Conservation (phyloP, 1,140 invertebrate species). For the Cyclina sinensis region DNA sequence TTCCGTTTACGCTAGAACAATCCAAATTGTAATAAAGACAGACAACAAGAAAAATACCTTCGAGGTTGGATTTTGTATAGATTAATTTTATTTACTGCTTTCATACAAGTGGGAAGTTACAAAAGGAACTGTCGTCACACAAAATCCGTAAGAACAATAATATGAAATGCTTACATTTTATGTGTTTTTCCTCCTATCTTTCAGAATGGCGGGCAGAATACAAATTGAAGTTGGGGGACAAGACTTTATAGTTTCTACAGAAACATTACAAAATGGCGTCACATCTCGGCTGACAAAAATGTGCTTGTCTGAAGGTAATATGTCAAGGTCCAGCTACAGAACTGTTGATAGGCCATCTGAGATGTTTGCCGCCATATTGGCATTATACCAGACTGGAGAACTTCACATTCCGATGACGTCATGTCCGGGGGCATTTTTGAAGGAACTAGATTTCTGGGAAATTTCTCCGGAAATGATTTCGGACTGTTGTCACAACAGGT, state of each 20-base stretch:
- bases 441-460: slow-evolving; percentile 80
- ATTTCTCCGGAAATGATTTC: slow-evolving; percentile 70
- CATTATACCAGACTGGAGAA: slow-evolving; percentile 75
- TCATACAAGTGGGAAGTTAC: too few species aligned
- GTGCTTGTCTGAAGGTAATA: background rate
- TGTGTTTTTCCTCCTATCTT: too few species aligned
- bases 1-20: too few species aligned
- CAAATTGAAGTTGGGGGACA: background rate
- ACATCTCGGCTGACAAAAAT: background rate
- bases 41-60: too few species aligned
- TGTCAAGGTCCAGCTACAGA: background rate
- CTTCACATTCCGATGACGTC: slow-evolving; percentile 74
- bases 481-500: slow-evolving; percentile 76
- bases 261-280: background rate
- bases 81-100: too few species aligned
- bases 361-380: slow-evolving; percentile 73
- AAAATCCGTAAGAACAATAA: too few species aligned
- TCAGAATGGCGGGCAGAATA: background rate
- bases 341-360: slow-evolving; percentile 45
- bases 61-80: too few species aligned
- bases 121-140: too few species aligned
- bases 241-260: background rate
- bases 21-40: too few species aligned
- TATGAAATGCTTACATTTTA: too few species aligned
- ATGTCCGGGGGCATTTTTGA: slow-evolving; percentile 72